Evolutionary conservation across 53 echinoderm and acorn worm species (phyloP), one percentile per base, ranked within the genome.

Genomic region (Echinometra lucunter): DNA sequence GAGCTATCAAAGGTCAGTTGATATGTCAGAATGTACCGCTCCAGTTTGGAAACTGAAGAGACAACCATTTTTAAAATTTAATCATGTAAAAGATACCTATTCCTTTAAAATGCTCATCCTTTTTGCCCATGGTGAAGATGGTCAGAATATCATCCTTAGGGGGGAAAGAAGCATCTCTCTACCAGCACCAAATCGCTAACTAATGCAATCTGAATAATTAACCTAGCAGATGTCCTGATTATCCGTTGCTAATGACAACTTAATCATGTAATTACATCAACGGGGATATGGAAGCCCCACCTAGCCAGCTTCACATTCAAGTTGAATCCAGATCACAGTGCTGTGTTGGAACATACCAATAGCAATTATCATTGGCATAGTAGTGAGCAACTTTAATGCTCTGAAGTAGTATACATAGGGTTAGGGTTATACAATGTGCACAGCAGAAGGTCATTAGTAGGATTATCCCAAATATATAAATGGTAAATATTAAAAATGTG

Each of bases 181-280:
- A 40, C 23, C 18, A 37, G 19, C 19, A 38, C 42, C 78, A 78
- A 38, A 78, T 21, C 17, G 40, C 78, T 40, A 78, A 38, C 23
- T 42, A 42, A 78, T 18, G 42, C 38, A 17, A 78, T 42, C 78
- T 78, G 78, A 78, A 78, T 78, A 42, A 78, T 78, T 78, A 42
- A 78, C 78, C 78, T 13, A 17, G 42, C 78, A 78, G 78, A 78
- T 78, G 78, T 78, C 19, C 78, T 23, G 19, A 78, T 19, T 3
- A 78, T 78, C 38, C 21, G 15, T 35, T 72, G 72, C 72, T 72
- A 72, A 72, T 72, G 78, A 78, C 38, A 42, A 78, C 78, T 21
- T 78, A 78, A 78, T 78, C 42, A 40, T 78, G 35, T 78, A 42
- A 78, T 78, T 42, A 78, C 23, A 78, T 42, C 38, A 78, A 78